A percentile compares a stretch with the other conserved stretches of the same genome.
phyloP scores from a whole-genome alignment of 2,888 invertebrate species.

The Trilocha varians region DNA sequence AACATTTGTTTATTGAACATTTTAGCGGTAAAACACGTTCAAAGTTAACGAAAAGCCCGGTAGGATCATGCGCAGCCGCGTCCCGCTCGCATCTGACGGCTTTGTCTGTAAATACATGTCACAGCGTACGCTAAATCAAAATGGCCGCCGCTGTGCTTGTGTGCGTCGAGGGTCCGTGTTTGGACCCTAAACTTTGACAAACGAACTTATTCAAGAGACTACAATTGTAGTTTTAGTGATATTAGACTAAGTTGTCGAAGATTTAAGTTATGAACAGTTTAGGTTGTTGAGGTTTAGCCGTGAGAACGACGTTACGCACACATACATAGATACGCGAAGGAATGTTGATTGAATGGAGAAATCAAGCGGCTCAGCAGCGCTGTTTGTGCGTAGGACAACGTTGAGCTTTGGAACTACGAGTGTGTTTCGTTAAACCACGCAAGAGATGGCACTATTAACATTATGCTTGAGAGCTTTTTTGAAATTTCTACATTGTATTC shows the following conservation, averaged over 20 bases:
- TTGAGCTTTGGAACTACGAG: constrained; percentile 54
- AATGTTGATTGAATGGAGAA: constrained; percentile 73
- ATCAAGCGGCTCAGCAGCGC: constrained; percentile 61
- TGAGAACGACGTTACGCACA: constrained; percentile 62
- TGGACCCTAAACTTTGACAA: constrained; percentile 24
- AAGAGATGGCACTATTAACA: constrained; percentile 49
- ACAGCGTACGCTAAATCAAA: constrained; percentile 71
- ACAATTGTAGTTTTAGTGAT: constrained; percentile 14
- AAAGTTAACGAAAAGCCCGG: constrained; percentile 51
- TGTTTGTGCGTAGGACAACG: constrained; percentile 48
- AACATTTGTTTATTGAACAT: constrained; percentile 53
- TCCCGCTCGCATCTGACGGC: constrained; percentile 73
- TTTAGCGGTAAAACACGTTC: constrained; percentile 70
- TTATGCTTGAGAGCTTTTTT: not conserved
- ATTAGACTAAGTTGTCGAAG: constrained; percentile 16
- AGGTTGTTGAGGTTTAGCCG: constrained; percentile 28
- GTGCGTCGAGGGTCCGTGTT: constrained; percentile 59
- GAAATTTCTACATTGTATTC: too few species aligned
- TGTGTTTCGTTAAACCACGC: constrained; percentile 27
- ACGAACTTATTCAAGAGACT: constrained; percentile 18
- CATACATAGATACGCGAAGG: constrained; percentile 62
- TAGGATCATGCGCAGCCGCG: constrained; percentile 70
- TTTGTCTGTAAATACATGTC: constrained; percentile 66
- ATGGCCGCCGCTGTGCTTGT: constrained; percentile 57
- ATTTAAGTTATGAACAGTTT: constrained; percentile 42